phyloP scores from a whole-genome alignment of 2,797 vertebrate species.

The Enoplosus armatus region DNA sequence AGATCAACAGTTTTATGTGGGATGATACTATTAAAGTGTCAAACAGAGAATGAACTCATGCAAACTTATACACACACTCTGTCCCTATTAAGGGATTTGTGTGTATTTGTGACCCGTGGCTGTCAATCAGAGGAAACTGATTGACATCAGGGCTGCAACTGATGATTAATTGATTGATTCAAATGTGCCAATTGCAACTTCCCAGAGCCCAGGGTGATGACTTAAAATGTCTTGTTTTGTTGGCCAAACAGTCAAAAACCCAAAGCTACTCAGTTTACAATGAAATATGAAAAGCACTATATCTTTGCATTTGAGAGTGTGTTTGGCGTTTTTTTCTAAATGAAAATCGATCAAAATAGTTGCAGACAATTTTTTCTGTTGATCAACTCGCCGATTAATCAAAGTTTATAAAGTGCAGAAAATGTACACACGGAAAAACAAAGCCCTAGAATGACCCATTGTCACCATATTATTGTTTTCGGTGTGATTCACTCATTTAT shows the following conservation, averaged over 20 bases:
- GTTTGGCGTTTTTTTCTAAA: background rate
- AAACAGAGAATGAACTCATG: background rate
- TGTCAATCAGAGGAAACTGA: background rate
- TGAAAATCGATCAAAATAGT: background rate
- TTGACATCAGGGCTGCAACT: background rate
- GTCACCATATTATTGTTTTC: background rate
- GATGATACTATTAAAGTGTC: background rate
- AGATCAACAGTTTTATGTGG: background rate
- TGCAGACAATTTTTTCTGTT: background rate
- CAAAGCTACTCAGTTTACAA: background rate
- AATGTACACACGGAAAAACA: background rate
- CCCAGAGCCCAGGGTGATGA: background rate
- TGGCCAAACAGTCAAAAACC: background rate
- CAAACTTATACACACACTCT: background rate
- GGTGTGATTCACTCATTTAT: constrained; percentile 5
- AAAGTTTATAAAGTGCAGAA: background rate
- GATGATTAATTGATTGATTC: background rate
- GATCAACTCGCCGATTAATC: background rate
- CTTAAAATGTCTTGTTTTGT: background rate
- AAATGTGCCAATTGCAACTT: background rate
- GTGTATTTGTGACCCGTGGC: background rate
- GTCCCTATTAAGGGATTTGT: background rate
- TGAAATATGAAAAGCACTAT: background rate
- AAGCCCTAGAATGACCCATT: background rate
- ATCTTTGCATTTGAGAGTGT: background rate